Conservation (phyloP, 2,113 vertebrate genomes). For the Neodon shergylaensis region DNA sequence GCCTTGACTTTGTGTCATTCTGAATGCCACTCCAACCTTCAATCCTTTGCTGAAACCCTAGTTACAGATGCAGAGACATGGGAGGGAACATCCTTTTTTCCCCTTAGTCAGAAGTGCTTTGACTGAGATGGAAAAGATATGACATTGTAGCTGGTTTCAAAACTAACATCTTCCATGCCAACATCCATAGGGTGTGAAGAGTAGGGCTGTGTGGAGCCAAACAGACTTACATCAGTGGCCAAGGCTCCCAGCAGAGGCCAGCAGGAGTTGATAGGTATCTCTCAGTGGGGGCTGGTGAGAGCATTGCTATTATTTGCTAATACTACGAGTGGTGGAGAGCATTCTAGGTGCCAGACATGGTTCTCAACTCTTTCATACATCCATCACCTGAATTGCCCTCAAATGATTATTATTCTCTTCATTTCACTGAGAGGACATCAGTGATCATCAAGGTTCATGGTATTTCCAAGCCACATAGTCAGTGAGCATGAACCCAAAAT, state of each 20-base stretch:
- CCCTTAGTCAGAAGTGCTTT: neutral
- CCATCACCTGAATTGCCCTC: neutral
- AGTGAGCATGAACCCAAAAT: neutral
- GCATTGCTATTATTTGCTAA: neutral
- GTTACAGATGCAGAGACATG: too few species aligned
- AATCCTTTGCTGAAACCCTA: neutral
- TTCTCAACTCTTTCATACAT: rapidly evolving
- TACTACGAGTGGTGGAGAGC: neutral
- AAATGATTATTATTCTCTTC: neutral
- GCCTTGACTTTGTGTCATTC: neutral
- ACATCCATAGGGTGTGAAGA: neutral
- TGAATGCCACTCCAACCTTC: neutral
- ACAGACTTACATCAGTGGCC: neutral
- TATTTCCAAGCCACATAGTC: neutral
- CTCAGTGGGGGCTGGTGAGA: rapidly evolving
- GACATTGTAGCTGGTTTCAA: neutral
- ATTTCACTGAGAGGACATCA: neutral
- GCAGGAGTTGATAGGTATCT: neutral
- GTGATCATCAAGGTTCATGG: neutral
- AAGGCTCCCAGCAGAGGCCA: rapidly evolving
- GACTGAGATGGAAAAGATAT: neutral
- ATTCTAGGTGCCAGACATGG: rapidly evolving
- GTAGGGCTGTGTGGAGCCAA: too few species aligned
- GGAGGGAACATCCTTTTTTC: neutral
- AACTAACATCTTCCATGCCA: neutral